A percentile compares a stretch with the other conserved stretches of the same genome.
Conservation (phyloP, 2,113 vertebrate genomes). For the Mustela lutreola region DNA sequence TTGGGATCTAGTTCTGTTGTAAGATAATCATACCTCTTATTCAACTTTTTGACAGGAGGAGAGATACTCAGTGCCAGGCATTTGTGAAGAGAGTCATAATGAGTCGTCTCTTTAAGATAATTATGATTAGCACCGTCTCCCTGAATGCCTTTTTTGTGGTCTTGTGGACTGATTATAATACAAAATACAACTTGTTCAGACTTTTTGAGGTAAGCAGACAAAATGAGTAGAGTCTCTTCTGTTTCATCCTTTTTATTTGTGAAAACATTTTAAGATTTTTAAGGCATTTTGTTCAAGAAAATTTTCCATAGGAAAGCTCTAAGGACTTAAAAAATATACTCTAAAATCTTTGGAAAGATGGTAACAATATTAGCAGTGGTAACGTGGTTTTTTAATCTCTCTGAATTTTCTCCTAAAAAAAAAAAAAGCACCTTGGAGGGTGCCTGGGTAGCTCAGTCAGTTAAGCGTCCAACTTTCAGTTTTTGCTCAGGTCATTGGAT, state of each 20-base stretch:
- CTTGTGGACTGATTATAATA: conserved; percentile 62
- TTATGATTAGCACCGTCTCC: conserved; percentile 69
- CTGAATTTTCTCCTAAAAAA: background rate
- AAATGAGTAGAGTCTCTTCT: background rate
- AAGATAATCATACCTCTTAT: conserved; percentile 1
- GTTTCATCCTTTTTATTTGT: conserved; percentile 21
- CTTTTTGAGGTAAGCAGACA: conserved; percentile 75
- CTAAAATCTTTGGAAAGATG: background rate
- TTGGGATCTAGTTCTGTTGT: background rate
- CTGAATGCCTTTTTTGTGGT: conserved; percentile 37
- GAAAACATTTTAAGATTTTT: conserved; percentile 24
- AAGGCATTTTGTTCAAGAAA: conserved; percentile 44
- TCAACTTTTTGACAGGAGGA: conserved; percentile 72
- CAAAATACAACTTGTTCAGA: background rate
- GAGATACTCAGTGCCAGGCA: conserved; percentile 43
- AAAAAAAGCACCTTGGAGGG: background rate
- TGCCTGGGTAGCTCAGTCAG: background rate
- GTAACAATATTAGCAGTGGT: background rate
- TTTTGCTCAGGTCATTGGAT: background rate
- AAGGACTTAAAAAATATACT: background rate
- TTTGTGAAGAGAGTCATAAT: conserved; percentile 59
- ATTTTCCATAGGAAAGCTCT: conserved; percentile 31
- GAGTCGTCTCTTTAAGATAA: conserved; percentile 12
- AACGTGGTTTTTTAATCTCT: background rate
- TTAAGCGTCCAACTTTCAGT: background rate